Base-by-base conservation (phyloP, 2,888 invertebrate genomes). In the Mythimna vitellina region DNA sequence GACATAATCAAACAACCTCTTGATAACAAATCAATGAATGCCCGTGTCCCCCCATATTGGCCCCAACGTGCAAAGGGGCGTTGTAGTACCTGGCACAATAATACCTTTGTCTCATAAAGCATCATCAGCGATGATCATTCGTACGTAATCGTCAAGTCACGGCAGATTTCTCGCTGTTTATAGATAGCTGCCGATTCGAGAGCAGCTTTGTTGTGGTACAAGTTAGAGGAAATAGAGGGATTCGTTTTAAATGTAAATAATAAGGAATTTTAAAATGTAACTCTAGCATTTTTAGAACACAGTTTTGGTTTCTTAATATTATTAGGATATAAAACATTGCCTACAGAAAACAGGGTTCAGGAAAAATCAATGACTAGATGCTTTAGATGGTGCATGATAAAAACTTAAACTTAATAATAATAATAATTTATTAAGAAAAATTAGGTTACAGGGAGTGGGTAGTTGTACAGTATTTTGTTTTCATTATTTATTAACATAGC, bases 81-180 rank as follows among this genome's bases (percentile, higher is more conserved):
- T 56, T 70, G 51, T 64, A 64, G 56, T 70, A 54, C 67, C 57
- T 56, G 64, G 70, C 76, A 84, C 81, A 84, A 78, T 81, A 80
- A 83, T 76, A 66, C 46, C 74, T 78, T 81, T 84, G 84, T 81
- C 63, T 78, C 78, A 78, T 87, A 84, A 86, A 81, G 84, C 85
- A 86, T 81, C 83, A 83, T 84, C 85, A 69, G 32, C 46, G 64
- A 73, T 74, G 80, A 84, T 80, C 81, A 85, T 86, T 84, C 81
- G 85, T 87, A 87, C 83, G 84, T 87, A 88, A 91, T 91, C 88
- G 86, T 63, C 78, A 57, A 87, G 87, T 88, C 90, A 89, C 89
- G 91, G 83, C 85, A 91, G 88, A 92, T 93, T 92, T 92, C 93
- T 91, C 90, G 89, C 85, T 84, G 88, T 84, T 89, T 88, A 91